A percentile compares a stretch with the other conserved stretches of the same genome.
These are phyloP conservation scores for Branchellion lobata DNA, from an alignment of 2,888 invertebrate genomes.

Conservation along the genomic window DNA sequence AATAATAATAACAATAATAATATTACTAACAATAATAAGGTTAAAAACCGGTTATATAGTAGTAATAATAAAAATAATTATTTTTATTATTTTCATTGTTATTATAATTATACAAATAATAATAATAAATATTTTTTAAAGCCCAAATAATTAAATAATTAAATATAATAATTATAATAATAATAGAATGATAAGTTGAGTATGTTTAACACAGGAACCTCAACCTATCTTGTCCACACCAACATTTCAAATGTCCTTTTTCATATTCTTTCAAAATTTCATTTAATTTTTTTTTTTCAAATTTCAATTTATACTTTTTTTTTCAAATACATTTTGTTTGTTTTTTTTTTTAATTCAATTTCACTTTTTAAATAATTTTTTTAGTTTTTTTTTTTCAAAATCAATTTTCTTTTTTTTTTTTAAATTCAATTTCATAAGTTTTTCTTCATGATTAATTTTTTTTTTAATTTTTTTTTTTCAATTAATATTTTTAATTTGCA, in stretches of 20 bases:
- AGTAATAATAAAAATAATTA: background rate
- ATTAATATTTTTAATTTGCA: slow-evolving; percentile 22
- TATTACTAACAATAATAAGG: background rate
- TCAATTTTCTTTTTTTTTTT: background rate
- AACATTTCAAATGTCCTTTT: no score
- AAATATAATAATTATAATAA: no score
- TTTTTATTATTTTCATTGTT: background rate
- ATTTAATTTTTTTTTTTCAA: no score
- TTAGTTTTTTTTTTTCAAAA: no score
- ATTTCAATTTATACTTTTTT: no score
- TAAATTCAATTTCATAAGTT: background rate
- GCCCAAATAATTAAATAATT: background rate
- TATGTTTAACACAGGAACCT: no score
- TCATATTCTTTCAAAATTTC: no score
- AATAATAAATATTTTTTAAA: background rate
- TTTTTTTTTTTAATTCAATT: no score
- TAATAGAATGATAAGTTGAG: no score
- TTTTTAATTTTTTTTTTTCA: background rate
- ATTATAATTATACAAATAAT: background rate
- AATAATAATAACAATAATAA: background rate
- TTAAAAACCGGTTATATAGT: background rate
- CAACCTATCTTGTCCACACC: no score
- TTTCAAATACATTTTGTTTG: no score
- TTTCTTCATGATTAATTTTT: background rate
- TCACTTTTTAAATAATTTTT: no score